These are phyloP conservation scores for Struthidea cinerea DNA, from an alignment of 2,113 vertebrate species.

Conservation along the genomic window DNA sequence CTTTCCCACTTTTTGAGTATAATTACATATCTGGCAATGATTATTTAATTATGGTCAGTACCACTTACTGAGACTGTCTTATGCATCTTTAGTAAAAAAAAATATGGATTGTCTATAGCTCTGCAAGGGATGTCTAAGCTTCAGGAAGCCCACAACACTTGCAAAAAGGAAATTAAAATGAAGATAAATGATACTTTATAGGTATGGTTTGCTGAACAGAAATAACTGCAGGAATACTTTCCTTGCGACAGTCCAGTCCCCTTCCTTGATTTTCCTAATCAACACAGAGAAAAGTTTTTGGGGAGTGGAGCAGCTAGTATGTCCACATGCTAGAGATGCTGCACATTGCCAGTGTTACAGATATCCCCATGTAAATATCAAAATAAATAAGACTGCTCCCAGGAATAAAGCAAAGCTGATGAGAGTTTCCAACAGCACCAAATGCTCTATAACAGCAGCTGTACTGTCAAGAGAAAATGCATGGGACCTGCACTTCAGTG, in stretches of 20 bases:
- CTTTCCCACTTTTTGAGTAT: no score
- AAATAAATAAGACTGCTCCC: not conserved
- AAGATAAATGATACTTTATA: not conserved
- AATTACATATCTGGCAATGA: not conserved
- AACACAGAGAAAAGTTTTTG: not conserved
- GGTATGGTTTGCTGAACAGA: not conserved
- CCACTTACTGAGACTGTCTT: not conserved
- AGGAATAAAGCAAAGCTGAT: not conserved
- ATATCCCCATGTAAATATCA: not conserved
- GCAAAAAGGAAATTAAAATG: not conserved
- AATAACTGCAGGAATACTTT: not conserved
- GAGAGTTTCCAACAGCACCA: not conserved
- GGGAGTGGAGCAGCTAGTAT: not conserved
- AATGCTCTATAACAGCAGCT: not conserved
- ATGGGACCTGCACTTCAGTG: not conserved
- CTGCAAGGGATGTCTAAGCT: not conserved
- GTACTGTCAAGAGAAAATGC: not conserved
- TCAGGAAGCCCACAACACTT: not conserved
- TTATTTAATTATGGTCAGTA: not conserved
- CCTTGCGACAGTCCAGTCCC: not conserved
- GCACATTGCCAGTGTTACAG: not conserved
- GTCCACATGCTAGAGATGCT: not conserved
- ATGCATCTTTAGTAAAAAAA: not conserved
- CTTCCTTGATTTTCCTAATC: not conserved
- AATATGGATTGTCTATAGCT: not conserved